phyloP scores from a whole-genome alignment of 1,140 invertebrate species.

The Nasonia vitripennis region DNA sequence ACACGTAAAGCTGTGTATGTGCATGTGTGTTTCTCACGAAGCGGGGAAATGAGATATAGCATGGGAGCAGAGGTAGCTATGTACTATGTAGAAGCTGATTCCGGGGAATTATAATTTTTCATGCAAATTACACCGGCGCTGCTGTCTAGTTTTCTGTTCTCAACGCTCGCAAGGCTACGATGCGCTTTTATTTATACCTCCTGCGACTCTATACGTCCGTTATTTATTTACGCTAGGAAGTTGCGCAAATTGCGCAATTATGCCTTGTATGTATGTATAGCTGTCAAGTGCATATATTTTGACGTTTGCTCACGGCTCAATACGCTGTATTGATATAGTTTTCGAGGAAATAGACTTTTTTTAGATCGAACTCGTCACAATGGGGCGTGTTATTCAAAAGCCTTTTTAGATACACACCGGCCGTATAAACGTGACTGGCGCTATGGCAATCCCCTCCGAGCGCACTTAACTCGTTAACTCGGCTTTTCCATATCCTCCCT shows the following conservation, averaged over 20 bases:
- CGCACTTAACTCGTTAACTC: background rate
- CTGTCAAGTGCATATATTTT: too few species aligned
- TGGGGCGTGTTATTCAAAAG: background rate
- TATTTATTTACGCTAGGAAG: too few species aligned
- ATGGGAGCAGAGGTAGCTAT: background rate
- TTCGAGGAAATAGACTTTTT: background rate
- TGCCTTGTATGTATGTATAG: too few species aligned
- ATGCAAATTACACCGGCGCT: background rate
- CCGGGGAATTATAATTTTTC: background rate
- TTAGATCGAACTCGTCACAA: background rate
- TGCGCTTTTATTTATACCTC: too few species aligned
- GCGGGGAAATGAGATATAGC: background rate
- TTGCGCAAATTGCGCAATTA: too few species aligned
- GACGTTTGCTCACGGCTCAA: too few species aligned
- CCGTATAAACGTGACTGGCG: constrained; percentile 17
- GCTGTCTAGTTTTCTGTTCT: too few species aligned
- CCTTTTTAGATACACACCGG: background rate
- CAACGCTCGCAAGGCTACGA: too few species aligned
- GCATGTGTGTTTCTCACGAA: background rate
- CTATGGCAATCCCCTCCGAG: background rate
- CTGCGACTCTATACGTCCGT: too few species aligned
- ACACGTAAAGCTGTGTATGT: background rate
- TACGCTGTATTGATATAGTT: background rate
- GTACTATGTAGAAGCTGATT: background rate
- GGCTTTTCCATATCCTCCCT: background rate